Conservation (phyloP, 2,797 vertebrate species). For the Mormyrops attenuatus region DNA sequence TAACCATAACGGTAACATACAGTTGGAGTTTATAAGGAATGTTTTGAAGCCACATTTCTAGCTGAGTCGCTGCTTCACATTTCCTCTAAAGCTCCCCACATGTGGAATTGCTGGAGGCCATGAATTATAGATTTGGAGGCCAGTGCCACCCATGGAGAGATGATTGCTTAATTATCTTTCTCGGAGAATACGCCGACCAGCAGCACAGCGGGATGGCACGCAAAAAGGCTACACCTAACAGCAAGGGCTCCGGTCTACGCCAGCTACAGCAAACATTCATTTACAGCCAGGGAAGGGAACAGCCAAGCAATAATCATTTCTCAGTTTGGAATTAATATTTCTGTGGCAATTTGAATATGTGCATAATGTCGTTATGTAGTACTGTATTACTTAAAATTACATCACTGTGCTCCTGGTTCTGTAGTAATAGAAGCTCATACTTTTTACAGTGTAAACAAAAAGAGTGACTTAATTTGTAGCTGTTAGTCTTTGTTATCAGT, state of each 20-base stretch:
- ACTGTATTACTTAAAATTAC: neutral
- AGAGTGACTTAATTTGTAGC: neutral
- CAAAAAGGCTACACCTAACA: neutral
- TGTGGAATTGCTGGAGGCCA: neutral
- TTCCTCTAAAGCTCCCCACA: neutral
- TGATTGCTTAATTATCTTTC: slow-evolving; percentile 17
- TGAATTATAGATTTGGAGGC: slow-evolving; percentile 20
- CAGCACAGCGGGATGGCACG: neutral
- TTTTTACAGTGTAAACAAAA: neutral
- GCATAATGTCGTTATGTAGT: neutral
- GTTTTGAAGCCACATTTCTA: neutral
- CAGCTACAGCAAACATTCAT: neutral
- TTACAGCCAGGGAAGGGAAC: neutral
- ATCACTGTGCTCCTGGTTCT: neutral
- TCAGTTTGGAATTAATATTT: neutral
- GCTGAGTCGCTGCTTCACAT: neutral
- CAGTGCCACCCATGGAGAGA: slow-evolving; percentile 5
- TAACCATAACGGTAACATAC: too few species aligned
- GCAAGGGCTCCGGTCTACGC: neutral
- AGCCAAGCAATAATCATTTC: neutral
- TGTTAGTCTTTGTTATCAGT: neutral
- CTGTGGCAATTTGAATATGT: neutral
- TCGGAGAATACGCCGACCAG: neutral
- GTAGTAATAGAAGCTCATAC: neutral
- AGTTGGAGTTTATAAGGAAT: neutral